Evolutionary conservation across 2,888 invertebrate genomes (phyloP), one percentile per base, ranked within the genome.

Genomic region (Aplocera efformata): DNA sequence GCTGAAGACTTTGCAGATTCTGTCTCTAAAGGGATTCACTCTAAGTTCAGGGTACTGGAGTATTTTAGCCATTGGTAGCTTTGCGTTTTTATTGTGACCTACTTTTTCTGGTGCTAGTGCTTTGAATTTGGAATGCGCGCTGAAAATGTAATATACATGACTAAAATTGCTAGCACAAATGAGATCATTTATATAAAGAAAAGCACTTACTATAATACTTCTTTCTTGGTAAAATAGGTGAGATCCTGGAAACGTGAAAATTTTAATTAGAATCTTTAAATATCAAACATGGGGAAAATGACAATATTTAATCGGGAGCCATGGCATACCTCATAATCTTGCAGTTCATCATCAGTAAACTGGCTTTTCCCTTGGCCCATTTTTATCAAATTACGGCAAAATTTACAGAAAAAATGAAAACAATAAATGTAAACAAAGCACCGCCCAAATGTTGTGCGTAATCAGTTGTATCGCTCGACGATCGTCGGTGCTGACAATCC

Each of bases 191-290:
- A 7, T 26, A 6, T 22, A 6, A 9, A 10, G 7, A 7, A 22
- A 11, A 1, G 41, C 62, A 92, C 94, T 93, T 88, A 96, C 96
- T 93, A 93, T 48, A 97, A 81, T 31, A 98, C 96, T 90, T 98
- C 97, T 65, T 96, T 96, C 69, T 96, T 96, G 0, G 96, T 95
- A 73, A 98, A 97, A 80, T 96, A 97, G 9, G 97, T 97, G 51
- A 97, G 91, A 82, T 97, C 97, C 95, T 96, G 81, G 32, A 90
- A 89, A 48, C 45, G 3, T 32, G 6, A 9, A 9, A 23, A 9
- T 22, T 8, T 28, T 1, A 3, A 20, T 8, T n/a, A n/a, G n/a
- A 17, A 17, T 17, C 13, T 17, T 17, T 43, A n/a, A n/a, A n/a
- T n/a, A n/a, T n/a, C n/a, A n/a, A n/a, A n/a, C 26, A 30, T 7